Evolutionary conservation across 2,888 invertebrate species (phyloP).

Genomic region (Boloria selene): DNA sequence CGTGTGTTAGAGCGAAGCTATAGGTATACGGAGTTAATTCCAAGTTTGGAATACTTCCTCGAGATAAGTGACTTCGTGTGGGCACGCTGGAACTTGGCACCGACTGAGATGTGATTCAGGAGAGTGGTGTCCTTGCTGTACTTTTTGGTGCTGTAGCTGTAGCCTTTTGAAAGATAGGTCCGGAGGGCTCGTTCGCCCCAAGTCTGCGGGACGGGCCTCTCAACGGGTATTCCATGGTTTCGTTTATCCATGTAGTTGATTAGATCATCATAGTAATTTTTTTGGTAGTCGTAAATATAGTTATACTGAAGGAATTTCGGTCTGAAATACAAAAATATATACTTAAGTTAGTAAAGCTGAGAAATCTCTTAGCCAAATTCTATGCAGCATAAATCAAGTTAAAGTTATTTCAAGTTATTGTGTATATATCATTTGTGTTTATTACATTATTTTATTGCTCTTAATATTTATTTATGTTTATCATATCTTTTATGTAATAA

Average conservation of each 20-base stretch:
- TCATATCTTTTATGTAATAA: too few relatives aligned
- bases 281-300: slow-evolving; percentile 91
- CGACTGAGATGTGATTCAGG: slow-evolving; percentile 84
- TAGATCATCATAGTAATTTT: slow-evolving; percentile 93
- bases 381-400: too few relatives aligned
- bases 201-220: slow-evolving; percentile 90
- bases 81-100: slow-evolving; percentile 87
- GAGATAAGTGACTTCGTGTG: slow-evolving; percentile 89
- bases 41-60: slow-evolving; percentile 85
- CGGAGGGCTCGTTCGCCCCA: slow-evolving; percentile 92
- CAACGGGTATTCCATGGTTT: slow-evolving; percentile 85
- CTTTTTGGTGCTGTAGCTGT: slow-evolving; percentile 86
- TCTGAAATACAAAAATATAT: slow-evolving; percentile 66
- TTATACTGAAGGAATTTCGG: slow-evolving; percentile 91
- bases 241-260: slow-evolving; percentile 91
- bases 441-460: too few relatives aligned
- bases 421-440: too few relatives aligned
- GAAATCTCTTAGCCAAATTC: neutral
- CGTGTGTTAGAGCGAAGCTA: slow-evolving; percentile 78
- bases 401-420: too few relatives aligned
- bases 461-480: too few relatives aligned
- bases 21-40: slow-evolving; percentile 76
- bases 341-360: neutral
- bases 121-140: slow-evolving; percentile 83
- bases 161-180: slow-evolving; percentile 85